Evolutionary conservation across 2,797 vertebrate species (phyloP), one percentile per base, ranked within the genome.

Genomic region (Enteromius unitaeniatus): DNA sequence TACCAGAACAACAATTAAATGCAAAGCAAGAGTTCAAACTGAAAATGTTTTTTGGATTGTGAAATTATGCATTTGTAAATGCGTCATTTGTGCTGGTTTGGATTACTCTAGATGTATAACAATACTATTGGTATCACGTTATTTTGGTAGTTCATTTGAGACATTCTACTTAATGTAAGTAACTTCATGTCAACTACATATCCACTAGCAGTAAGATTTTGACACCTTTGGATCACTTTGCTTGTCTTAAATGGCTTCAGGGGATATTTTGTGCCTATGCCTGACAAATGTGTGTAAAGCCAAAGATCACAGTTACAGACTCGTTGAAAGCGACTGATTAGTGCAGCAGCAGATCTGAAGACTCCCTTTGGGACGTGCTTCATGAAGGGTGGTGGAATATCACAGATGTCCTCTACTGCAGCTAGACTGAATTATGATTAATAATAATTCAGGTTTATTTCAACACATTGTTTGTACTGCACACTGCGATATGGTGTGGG

Each of bases 301-400:
- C 69, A 72, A 15, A 19, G n/a, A 23, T 47, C 42, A 9, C 51
- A 53, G 21, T 53, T 21, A 47, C 42, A 47, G 42, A 26, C 40
- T 70, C 13, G 0, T 8, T n/a, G 11, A 69, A 40, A 68, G 37
- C 11, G 21, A 14, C 37, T 68, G 67, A 68, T 68, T n/a, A 28
- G 60, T 15, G 60, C 26, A 69, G 6, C 19, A 42, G 67, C 51
- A n/a, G 10, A 69, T 13, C 10, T 42, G 67, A 69, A 26, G 68
- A 47, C 68, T 70, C 68, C 68, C 40, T 70, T 23, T 9, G 68
- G 68, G 40, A 26, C n/a, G 3, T 72, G 7, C 69, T 72, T 47
- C 69, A 47, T 15, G 68, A 0, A 1, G 69, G 23, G 40, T 28
- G 15, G n/a, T 17, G n/a, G n/a, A 17, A n/a, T 26, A 28, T 26